These are phyloP conservation scores for Synanthedon formicaeformis DNA, from an alignment of 2,888 invertebrate species.

Conservation along the genomic window DNA sequence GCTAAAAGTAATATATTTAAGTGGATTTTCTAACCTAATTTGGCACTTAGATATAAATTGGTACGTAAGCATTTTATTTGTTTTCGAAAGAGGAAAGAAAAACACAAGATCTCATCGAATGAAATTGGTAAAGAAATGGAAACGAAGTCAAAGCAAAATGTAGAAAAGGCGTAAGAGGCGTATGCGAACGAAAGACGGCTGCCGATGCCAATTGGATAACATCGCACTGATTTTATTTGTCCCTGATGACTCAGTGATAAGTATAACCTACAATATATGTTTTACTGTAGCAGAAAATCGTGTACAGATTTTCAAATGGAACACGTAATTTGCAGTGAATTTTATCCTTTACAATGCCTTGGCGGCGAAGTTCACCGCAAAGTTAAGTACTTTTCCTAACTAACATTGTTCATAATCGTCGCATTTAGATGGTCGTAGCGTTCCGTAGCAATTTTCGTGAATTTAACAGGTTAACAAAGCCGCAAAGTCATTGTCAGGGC, in stretches of 20 bases:
- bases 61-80: conserved; percentile 18
- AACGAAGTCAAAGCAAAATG: conserved; percentile 17
- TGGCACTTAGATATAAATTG: conserved; percentile 37
- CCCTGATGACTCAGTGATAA: neutral
- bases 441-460: conserved; percentile 16
- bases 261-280: neutral
- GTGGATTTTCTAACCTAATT: conserved; percentile 32
- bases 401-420: conserved; percentile 29
- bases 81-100: conserved; percentile 19
- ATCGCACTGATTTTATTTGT: neutral
- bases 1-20: too few species aligned
- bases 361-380: conserved; percentile 14
- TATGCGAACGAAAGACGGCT: neutral
- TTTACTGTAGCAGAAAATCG: neutral
- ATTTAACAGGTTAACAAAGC: conserved; percentile 20
- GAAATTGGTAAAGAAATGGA: conserved; percentile 26
- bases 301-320: conserved; percentile 3
- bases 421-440: conserved; percentile 17
- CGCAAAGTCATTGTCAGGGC: conserved; percentile 19
- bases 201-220: neutral
- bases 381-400: conserved; percentile 19
- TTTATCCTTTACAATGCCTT: conserved; percentile 3
- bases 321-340: conserved; percentile 11
- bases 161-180: conserved; percentile 4
- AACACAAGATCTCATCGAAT: conserved; percentile 29